These are phyloP conservation scores for Monopterus albus DNA, from an alignment of 2,113 vertebrate species.

Conservation along the genomic window DNA sequence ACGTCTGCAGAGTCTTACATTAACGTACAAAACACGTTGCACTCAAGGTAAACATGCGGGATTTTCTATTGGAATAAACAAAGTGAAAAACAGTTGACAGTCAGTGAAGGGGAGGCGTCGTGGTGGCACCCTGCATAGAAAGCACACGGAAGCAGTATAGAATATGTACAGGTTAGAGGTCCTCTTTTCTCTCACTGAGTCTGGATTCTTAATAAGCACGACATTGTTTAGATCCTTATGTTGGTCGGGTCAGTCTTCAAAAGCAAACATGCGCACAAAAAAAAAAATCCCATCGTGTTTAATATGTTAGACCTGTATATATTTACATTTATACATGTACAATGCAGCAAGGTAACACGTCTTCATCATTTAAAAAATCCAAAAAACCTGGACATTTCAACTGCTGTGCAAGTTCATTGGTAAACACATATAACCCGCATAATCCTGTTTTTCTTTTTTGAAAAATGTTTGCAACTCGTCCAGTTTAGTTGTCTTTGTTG, in stretches of 20 bases:
- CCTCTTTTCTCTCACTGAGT: constrained; percentile 30
- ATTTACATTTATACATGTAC: constrained; percentile 76
- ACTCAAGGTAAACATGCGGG: constrained; percentile 79
- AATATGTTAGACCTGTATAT: constrained; percentile 69
- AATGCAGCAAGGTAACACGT: constrained; percentile 78
- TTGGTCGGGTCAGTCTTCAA: constrained; percentile 51
- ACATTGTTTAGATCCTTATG: constrained; percentile 42
- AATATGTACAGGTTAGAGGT: constrained; percentile 57
- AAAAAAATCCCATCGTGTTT: constrained; percentile 63
- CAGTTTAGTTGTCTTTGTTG: constrained; percentile 80
- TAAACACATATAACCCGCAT: constrained; percentile 91
- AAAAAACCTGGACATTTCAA: constrained; percentile 76
- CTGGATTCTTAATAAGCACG: constrained; percentile 42
- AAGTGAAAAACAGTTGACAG: constrained; percentile 47
- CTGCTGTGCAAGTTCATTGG: constrained; percentile 87
- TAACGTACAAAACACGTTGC: constrained; percentile 78
- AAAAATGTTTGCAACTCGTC: constrained; percentile 90
- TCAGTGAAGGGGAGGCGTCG: constrained; percentile 44
- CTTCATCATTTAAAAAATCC: constrained; percentile 75
- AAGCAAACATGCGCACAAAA: constrained; percentile 56
- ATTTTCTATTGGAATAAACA: constrained; percentile 64
- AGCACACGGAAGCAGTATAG: constrained; percentile 74
- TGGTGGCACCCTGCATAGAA: constrained; percentile 59
- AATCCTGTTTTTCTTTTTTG: constrained; percentile 82
- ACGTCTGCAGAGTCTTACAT: constrained; percentile 73